Conservation (phyloP, 1,140 invertebrate genomes). For the Planococcus citri region DNA sequence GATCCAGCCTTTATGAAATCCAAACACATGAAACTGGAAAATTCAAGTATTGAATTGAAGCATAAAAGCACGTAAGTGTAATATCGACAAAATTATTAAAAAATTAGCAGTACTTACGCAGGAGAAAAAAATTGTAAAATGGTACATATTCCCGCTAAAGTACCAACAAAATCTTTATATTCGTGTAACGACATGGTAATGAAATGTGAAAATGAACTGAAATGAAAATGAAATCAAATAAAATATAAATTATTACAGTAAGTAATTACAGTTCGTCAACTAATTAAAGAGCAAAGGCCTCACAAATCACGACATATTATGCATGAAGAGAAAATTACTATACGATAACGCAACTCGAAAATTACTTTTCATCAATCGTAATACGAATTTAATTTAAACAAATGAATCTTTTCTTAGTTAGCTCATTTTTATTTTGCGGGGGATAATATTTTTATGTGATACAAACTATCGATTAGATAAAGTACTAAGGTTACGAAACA, state of each 20-base stretch:
- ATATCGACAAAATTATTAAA: background rate
- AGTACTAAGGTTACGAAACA: too few species aligned
- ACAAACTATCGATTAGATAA: too few species aligned
- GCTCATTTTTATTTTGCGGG: too few species aligned
- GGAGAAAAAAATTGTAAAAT: conserved; percentile 51
- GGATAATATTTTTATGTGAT: too few species aligned
- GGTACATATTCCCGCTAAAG: conserved; percentile 42
- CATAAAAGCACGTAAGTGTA: conserved; percentile 20
- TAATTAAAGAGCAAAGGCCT: too few species aligned
- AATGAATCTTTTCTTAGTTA: too few species aligned
- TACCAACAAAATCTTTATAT: conserved; percentile 42
- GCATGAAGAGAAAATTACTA: too few species aligned
- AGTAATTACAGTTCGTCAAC: background rate
- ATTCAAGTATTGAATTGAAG: conserved; percentile 17
- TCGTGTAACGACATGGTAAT: conserved; percentile 35
- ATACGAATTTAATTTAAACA: too few species aligned
- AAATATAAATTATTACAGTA: background rate
- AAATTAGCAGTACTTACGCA: conserved; percentile 35
- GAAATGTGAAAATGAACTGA: background rate
- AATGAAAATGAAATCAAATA: background rate
- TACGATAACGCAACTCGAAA: too few species aligned
- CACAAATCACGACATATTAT: too few species aligned
- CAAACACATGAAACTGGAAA: conserved; percentile 47
- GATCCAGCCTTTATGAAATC: conserved; percentile 51
- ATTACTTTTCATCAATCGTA: too few species aligned